Percentiles rank a stretch among this genome's conserved stretches.
Conservation (phyloP, 2,797 vertebrate species). For the Falco peregrinus region DNA sequence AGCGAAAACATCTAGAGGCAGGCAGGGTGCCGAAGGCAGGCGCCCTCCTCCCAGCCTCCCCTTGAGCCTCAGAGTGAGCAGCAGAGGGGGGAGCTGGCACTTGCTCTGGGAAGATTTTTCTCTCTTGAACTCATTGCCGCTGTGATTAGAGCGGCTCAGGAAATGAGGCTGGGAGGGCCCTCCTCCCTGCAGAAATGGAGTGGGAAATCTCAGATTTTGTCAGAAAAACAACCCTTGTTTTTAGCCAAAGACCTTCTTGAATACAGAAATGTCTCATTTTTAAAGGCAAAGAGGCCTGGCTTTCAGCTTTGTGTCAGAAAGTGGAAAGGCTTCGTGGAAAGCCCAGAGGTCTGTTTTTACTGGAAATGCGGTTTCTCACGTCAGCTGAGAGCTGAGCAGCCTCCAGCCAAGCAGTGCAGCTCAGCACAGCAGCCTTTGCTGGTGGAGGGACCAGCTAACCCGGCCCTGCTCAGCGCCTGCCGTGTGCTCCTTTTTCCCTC, state of each 20-base stretch:
- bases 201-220: conserved; percentile 60
- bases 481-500: background rate
- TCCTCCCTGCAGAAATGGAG: conserved; percentile 42
- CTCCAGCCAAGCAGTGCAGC: background rate
- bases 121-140: conserved; percentile 59
- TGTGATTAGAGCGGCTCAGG: conserved; percentile 59
- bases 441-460: background rate
- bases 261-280: background rate
- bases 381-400: conserved; percentile 46
- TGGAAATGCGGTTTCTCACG: conserved; percentile 59
- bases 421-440: conserved; percentile 21
- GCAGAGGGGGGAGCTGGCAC: conserved; percentile 47
- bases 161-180: conserved; percentile 60
- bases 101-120: conserved; percentile 69
- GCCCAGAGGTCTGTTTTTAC: conserved; percentile 58
- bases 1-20: background rate
- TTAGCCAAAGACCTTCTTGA: conserved; percentile 14
- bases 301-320: conserved; percentile 17
- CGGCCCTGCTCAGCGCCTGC: background rate
- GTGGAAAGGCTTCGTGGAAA: conserved; percentile 44
- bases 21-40: background rate
- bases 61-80: background rate
- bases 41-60: background rate
- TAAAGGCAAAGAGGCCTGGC: background rate
- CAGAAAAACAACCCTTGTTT: conserved; percentile 35